These are phyloP conservation scores for Peromyscus melanophrys DNA, from an alignment of 2,797 vertebrate species.

Conservation along the genomic window DNA sequence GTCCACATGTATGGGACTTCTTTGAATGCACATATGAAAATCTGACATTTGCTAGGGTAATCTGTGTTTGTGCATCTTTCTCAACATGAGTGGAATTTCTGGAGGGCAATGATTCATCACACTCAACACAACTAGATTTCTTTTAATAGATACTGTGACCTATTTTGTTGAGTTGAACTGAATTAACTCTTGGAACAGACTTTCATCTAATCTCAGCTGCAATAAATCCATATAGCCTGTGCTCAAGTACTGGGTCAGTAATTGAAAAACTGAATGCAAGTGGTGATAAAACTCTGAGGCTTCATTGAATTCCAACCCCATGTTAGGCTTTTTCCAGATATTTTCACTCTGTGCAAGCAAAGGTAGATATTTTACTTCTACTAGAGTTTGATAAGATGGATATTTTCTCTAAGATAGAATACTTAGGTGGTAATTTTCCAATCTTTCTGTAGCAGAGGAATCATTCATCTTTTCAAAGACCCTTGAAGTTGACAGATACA, in stretches of 20 bases:
- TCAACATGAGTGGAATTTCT: slow-evolving; percentile 12
- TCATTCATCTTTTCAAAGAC: slow-evolving; percentile 6
- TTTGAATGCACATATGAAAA: slow-evolving; percentile 1
- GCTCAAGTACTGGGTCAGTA: slow-evolving; percentile 38
- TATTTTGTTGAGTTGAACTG: slow-evolving; percentile 55
- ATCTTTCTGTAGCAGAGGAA: slow-evolving; percentile 37
- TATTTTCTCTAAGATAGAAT: not conserved
- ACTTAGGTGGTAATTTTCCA: slow-evolving; percentile 1
- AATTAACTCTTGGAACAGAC: slow-evolving; percentile 42
- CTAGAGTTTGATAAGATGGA: slow-evolving; percentile 4
- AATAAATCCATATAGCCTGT: not conserved
- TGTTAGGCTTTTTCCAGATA: not conserved
- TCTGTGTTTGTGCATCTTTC: not conserved
- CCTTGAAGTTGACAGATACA: not conserved
- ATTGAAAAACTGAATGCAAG: slow-evolving; percentile 56
- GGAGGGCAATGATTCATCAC: slow-evolving; percentile 12
- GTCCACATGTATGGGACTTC: not conserved
- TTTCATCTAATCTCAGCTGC: slow-evolving; percentile 21
- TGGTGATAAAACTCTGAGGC: not conserved
- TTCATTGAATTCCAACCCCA: not conserved
- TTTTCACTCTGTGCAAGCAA: slow-evolving; percentile 18
- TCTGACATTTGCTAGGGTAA: slow-evolving; percentile 3
- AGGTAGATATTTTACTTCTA: slow-evolving; percentile 53
- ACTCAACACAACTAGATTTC: slow-evolving; percentile 14
- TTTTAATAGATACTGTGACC: slow-evolving; percentile 33